These are phyloP conservation scores for Phaethon lepturus DNA, from an alignment of 2,113 vertebrate species.

Conservation along the genomic window DNA sequence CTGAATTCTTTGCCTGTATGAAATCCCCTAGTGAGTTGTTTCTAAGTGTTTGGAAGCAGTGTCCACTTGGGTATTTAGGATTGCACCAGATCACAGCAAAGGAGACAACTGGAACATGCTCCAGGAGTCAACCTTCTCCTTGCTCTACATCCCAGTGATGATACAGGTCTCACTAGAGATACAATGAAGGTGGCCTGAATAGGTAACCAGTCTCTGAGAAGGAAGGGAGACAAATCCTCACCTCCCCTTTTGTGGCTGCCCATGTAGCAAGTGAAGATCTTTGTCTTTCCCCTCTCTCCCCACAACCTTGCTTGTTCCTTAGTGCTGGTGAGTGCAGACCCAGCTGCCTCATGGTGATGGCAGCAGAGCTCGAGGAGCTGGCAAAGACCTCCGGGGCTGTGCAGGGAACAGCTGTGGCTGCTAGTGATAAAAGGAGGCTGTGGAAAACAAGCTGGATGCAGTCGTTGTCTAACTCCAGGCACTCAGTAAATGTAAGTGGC, in stretches of 20 bases:
- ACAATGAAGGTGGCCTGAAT: rapidly evolving
- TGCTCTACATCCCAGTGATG: not conserved
- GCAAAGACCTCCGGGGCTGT: not conserved
- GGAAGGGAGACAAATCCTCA: not conserved
- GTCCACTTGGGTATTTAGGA: not conserved
- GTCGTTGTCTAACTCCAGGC: not conserved
- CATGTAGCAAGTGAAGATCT: not conserved
- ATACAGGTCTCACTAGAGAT: not conserved
- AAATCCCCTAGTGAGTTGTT: not conserved
- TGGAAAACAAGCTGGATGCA: not conserved
- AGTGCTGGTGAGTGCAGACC: not conserved
- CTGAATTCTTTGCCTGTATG: not conserved
- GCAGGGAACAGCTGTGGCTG: not conserved
- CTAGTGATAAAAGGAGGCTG: not conserved
- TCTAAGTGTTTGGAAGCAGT: not conserved
- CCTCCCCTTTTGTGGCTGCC: not conserved
- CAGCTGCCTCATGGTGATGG: not conserved
- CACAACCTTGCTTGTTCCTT: not conserved
- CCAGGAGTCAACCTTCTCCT: not conserved
- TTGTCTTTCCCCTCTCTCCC: not conserved
- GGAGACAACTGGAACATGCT: not conserved
- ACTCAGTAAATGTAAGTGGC: not conserved
- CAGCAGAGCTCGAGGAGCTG: not conserved
- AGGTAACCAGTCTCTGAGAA: not conserved
- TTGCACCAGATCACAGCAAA: not conserved